Conservation (phyloP, 1,140 invertebrate species). For the Palaemon carinicauda region DNA sequence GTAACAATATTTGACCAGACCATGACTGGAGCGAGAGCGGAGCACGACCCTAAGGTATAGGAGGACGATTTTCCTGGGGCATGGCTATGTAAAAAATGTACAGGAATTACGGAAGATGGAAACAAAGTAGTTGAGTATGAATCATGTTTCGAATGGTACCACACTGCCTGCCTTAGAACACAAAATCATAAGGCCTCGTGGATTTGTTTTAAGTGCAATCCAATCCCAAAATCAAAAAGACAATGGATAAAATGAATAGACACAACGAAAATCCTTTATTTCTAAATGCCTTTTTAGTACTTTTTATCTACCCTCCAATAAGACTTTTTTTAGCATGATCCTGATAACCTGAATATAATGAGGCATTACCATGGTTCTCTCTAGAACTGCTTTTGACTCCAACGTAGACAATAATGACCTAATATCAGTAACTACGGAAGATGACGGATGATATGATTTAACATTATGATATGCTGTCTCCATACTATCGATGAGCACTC, state of each 20-base stretch:
- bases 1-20: too few species aligned
- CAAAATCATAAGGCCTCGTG: conserved; percentile 12
- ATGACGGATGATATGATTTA: too few species aligned
- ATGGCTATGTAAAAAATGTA: not conserved
- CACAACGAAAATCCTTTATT: too few species aligned
- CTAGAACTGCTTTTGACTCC: too few species aligned
- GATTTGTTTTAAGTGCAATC: conserved; percentile 10
- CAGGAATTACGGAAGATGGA: too few species aligned
- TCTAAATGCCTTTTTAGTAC: too few species aligned
- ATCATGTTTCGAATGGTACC: conserved; percentile 24
- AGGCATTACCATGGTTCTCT: not conserved
- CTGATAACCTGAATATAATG: not conserved
- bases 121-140: conserved; percentile 14
- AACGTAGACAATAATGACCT: too few species aligned
- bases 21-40: too few species aligned
- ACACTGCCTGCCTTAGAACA: conserved; percentile 27
- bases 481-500: not conserved
- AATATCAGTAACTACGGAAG: too few species aligned
- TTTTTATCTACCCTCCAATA: too few species aligned
- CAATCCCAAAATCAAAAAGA: not conserved
- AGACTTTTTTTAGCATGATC: too few species aligned
- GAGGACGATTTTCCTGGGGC: not conserved
- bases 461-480: not conserved
- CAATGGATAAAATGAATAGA: not conserved
- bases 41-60: too few species aligned